Base-by-base conservation (phyloP, 2,888 invertebrate genomes). In the Myopa testacea region DNA sequence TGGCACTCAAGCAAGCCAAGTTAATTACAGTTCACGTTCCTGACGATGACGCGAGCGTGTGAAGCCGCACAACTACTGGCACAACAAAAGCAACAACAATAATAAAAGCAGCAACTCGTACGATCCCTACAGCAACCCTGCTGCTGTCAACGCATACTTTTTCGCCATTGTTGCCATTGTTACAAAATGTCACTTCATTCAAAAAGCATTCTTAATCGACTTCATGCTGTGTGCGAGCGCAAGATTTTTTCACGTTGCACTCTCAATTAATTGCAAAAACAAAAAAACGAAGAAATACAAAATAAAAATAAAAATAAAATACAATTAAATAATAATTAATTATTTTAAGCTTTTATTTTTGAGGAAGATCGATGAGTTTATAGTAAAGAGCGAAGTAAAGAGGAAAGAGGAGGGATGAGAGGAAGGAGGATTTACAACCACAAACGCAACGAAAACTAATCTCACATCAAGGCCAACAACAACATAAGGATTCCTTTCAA, bases 11-110 rank as follows among this genome's bases (percentile, higher is more conserved):
- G 14, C n/a, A 58, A 16, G n/a, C 45, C 67, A 5, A 45, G 67
- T 45, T 45, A 68, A 68, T 68, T 68, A 45, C 4, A n/a, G 67
- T 68, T 40, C n/a, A n/a, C 19, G 19, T 40, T 40, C 40, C 16
- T 5, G 67, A n/a, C n/a, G 12, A 7, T 68, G 45, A n/a, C n/a
- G 8, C 14, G 16, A 37, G 67, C 45, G 16, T 58, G 58, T 16
- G n/a, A 58, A 58, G 58, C 58, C 58, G 16, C n/a, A n/a, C 58
- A n/a, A 14, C 52, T 52, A 52, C 52, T 12, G 52, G 26, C 26
- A 26, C 26, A 26, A 26, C 26, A 26, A 26, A 1, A 26, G 26
- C 26, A 26, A 26, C 26, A 26, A 26, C 26, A 26, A 26, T 26
- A 26, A 26, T 26, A 26, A 26, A 26, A 26, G 26, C 26, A 26